Base-by-base conservation (phyloP, 2,797 vertebrate species). In the Limosa lapponica region DNA sequence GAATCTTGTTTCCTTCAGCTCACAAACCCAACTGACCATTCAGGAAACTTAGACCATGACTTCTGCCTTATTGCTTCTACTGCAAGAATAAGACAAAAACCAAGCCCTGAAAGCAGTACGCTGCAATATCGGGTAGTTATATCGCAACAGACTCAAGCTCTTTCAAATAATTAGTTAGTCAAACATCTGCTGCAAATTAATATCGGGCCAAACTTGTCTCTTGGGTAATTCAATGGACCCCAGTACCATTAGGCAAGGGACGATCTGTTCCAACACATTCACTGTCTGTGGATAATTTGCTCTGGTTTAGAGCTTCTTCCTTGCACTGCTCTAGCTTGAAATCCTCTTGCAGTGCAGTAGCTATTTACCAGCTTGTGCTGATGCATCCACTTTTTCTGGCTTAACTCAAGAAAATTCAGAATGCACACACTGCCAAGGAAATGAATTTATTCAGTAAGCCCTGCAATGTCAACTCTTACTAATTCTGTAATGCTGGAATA, bases 101-200 rank as follows among this genome's bases (percentile, higher is more conserved):
- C 46, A 55, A 75, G 37, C 48, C 80, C 66, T 52, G 70, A 55
- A 48, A 86, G 61, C 85, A 74, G 44, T 16, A 39, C 3, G 2
- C 32, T 82, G 83, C 78, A 77, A 2, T 67, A 67, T 67, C 78
- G 67, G 88, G 74, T 46, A 67, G 82, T 87, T 77, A 61, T 85
- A 67, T 93, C 43, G 14, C 86, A 93, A 61, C 28, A 78, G 14
- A 27, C 41, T 92, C 77, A 49, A 82, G 81, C 57, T 84, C 67
- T 84, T 93, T 67, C 90, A 70, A 92, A 87, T 87, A 36, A 80
- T 89, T 93, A 69, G 36, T 90, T 81, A 94, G 88, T 57, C 75
- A 67, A 74, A 95, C 90, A 90, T 92, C 91, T 96, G 92, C 83
- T 94, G 83, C 71, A 93, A 94, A 94, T 95, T 57, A 66, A 91